phyloP scores from a whole-genome alignment of 2,888 invertebrate genomes.

The Lithophane socia region DNA sequence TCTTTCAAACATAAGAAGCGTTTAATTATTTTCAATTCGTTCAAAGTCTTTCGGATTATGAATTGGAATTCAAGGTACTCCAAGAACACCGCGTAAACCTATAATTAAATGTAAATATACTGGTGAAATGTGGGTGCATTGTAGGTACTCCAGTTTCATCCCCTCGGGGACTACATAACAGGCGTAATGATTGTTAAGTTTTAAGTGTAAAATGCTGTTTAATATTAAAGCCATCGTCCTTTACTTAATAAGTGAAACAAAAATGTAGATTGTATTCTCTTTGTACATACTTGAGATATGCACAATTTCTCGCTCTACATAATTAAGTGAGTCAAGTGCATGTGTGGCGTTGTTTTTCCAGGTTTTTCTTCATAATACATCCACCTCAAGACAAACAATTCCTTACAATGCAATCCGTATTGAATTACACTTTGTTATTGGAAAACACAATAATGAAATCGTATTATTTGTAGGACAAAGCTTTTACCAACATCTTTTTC shows the following conservation, averaged over 20 bases:
- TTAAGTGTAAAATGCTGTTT: not conserved
- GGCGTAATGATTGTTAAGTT: too few relatives aligned
- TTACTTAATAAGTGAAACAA: not conserved
- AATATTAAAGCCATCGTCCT: not conserved
- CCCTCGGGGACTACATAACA: too few relatives aligned
- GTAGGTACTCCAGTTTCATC: too few relatives aligned
- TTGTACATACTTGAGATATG: not conserved
- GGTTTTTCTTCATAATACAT: not conserved
- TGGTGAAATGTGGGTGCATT: too few relatives aligned
- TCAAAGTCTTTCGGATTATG: not conserved
- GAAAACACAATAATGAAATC: conserved; percentile 1
- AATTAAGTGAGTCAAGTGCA: not conserved
- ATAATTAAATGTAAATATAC: not conserved
- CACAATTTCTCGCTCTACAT: too few relatives aligned
- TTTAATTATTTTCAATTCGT: not conserved
- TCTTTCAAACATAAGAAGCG: not conserved
- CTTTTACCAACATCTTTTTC: not conserved
- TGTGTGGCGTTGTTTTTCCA: too few relatives aligned
- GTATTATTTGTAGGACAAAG: conserved; percentile 11
- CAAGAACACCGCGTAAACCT: too few relatives aligned
- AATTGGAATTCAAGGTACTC: too few relatives aligned
- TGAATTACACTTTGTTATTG: not conserved
- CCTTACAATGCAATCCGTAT: conserved; percentile 1
- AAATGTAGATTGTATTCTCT: too few relatives aligned
- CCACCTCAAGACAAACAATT: not conserved